These are phyloP conservation scores for Formica selysi DNA, from an alignment of 1,140 invertebrate genomes.

Conservation along the genomic window DNA sequence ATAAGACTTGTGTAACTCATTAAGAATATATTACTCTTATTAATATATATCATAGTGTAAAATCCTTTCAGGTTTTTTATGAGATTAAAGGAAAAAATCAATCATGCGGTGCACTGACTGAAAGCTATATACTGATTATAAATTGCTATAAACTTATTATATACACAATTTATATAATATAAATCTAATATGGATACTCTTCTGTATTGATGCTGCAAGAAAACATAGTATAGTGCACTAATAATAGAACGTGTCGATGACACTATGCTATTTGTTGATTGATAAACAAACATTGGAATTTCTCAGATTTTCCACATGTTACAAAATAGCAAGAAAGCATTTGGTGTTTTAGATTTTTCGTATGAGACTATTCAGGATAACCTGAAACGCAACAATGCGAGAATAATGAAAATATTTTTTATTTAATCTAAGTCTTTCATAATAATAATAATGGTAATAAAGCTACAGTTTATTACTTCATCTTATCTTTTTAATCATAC, in stretches of 20 bases:
- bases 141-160: slow-evolving; percentile 68
- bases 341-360: slow-evolving; percentile 43
- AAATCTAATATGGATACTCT: slow-evolving; percentile 63
- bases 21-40: background rate
- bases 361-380: slow-evolving; percentile 35
- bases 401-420: slow-evolving; percentile 60
- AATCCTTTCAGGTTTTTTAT: slow-evolving; percentile 70
- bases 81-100: slow-evolving; percentile 59
- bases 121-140: slow-evolving; percentile 69
- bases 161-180: slow-evolving; percentile 68
- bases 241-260: slow-evolving; percentile 20
- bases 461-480: slow-evolving; percentile 63
- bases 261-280: slow-evolving; percentile 18
- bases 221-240: slow-evolving; percentile 69
- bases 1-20: background rate
- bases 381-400: slow-evolving; percentile 57
- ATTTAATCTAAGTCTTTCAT: slow-evolving; percentile 71
- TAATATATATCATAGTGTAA: background rate
- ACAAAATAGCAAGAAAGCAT: background rate
- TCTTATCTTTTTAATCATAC: slow-evolving; percentile 14
- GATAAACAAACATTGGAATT: slow-evolving; percentile 7
- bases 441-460: slow-evolving; percentile 68
- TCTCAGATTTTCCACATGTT: slow-evolving; percentile 28
- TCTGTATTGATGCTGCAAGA: slow-evolving; percentile 53
- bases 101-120: slow-evolving; percentile 65